These are phyloP conservation scores for Cantharis lateralis DNA, from an alignment of 2,888 invertebrate genomes.

Conservation along the genomic window DNA sequence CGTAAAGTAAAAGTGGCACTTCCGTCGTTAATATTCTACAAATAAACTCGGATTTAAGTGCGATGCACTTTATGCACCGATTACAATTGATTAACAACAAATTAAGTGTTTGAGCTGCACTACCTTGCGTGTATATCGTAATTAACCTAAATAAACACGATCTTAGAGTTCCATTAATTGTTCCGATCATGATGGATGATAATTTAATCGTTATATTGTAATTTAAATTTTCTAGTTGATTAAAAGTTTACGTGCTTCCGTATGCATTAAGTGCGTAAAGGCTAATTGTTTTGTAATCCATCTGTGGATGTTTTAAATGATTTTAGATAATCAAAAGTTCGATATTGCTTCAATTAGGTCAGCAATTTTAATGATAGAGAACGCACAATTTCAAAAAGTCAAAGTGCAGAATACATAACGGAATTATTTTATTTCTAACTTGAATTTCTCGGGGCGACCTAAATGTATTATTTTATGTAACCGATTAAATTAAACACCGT, in stretches of 20 bases:
- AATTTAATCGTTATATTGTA: neutral
- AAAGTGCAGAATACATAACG: neutral
- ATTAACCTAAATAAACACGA: neutral
- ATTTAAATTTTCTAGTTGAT: neutral
- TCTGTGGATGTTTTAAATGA: no score
- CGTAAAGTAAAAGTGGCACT: neutral
- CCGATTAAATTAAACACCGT: neutral
- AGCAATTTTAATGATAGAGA: neutral
- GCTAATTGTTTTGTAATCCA: neutral
- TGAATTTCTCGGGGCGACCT: neutral
- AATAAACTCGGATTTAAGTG: neutral
- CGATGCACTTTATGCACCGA: neutral
- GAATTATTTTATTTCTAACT: neutral
- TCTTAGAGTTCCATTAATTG: neutral
- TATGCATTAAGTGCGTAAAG: neutral
- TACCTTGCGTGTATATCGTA: neutral
- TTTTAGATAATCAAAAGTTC: no score
- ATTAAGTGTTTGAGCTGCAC: neutral
- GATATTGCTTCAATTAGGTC: neutral
- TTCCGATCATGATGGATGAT: neutral
- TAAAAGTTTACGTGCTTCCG: neutral
- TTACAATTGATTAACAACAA: neutral
- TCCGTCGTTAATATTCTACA: neutral
- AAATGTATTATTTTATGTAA: neutral
- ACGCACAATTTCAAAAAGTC: neutral